These are phyloP conservation scores for Andrena chrysosceles DNA, from an alignment of 2,888 invertebrate species.

Conservation along the genomic window DNA sequence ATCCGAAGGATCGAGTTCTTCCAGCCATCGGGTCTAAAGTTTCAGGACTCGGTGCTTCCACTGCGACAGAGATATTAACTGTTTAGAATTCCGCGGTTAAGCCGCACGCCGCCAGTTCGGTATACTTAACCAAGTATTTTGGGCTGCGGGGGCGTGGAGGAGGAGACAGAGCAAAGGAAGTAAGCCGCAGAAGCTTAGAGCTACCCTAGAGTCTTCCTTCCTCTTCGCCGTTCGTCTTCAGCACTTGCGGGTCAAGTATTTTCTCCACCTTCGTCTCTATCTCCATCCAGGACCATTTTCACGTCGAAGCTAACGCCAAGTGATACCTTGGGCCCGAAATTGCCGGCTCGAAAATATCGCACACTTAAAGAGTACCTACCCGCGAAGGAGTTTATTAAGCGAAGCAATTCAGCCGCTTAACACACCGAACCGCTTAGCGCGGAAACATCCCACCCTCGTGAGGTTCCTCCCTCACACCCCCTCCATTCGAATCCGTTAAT, in stretches of 20 bases:
- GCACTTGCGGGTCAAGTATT: neutral
- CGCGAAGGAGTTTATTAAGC: constrained; percentile 71
- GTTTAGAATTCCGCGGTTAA: constrained; percentile 62
- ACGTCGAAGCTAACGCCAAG: constrained; percentile 65
- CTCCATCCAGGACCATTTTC: constrained; percentile 9
- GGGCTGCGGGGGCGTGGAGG: constrained; percentile 6
- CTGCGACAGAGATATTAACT: constrained; percentile 47
- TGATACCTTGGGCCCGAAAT: constrained; percentile 60
- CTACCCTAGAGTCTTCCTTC: constrained; percentile 36
- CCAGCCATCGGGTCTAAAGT: neutral
- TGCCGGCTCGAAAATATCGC: constrained; percentile 56
- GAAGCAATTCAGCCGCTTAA: constrained; percentile 61
- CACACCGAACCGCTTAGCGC: constrained; percentile 67
- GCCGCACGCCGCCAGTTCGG: constrained; percentile 39
- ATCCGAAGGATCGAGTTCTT: neutral
- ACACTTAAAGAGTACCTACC: constrained; percentile 32
- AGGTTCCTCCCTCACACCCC: neutral
- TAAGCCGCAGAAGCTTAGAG: constrained; percentile 61
- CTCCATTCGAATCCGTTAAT: constrained; percentile 42
- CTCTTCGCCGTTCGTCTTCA: neutral
- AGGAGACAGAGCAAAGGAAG: constrained; percentile 35
- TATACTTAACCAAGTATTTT: constrained; percentile 66
- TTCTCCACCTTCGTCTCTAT: constrained; percentile 25
- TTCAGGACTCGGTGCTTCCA: neutral
- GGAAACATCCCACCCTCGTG: constrained; percentile 25